Conservation (phyloP, 2,888 invertebrate genomes). For the Galerucella calmariensis region DNA sequence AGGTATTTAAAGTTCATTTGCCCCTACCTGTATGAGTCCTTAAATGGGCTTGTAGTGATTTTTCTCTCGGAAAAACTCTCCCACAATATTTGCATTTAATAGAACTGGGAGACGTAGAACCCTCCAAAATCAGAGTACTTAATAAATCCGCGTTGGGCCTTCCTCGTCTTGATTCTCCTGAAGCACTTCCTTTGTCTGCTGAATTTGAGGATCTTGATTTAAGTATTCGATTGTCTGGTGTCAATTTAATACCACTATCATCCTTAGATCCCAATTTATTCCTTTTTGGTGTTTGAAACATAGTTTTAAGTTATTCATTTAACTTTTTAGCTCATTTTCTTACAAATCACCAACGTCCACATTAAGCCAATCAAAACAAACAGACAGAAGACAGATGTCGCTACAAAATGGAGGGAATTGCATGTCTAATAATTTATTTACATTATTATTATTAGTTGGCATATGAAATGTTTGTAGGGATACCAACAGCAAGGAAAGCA, state of each 20-base stretch:
- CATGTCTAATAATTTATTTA: constrained; percentile 5
- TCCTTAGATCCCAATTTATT: constrained; percentile 50
- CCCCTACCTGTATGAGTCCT: constrained; percentile 72
- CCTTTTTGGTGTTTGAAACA: constrained; percentile 57
- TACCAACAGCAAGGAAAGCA: background rate
- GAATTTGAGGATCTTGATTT: constrained; percentile 54
- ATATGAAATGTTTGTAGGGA: background rate
- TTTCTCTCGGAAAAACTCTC: constrained; percentile 80
- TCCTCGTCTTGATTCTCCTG: constrained; percentile 70
- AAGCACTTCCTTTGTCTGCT: constrained; percentile 57
- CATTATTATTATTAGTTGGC: background rate
- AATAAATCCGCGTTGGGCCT: constrained; percentile 78
- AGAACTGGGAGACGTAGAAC: constrained; percentile 74
- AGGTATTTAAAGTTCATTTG: constrained; percentile 51
- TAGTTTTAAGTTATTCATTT: constrained; percentile 50
- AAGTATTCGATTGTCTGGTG: constrained; percentile 54
- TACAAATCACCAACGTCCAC: constrained; percentile 46
- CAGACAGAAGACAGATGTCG: constrained; percentile 51
- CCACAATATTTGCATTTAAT: constrained; percentile 79
- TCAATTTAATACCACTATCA: constrained; percentile 53
- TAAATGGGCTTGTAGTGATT: constrained; percentile 77
- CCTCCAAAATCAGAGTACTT: constrained; percentile 75
- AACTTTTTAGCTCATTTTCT: constrained; percentile 47
- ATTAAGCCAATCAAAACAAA: constrained; percentile 56
- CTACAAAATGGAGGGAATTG: constrained; percentile 56